These are phyloP conservation scores for Troglohyphantes excavatus DNA, from an alignment of 2,888 invertebrate species.

Conservation along the genomic window DNA sequence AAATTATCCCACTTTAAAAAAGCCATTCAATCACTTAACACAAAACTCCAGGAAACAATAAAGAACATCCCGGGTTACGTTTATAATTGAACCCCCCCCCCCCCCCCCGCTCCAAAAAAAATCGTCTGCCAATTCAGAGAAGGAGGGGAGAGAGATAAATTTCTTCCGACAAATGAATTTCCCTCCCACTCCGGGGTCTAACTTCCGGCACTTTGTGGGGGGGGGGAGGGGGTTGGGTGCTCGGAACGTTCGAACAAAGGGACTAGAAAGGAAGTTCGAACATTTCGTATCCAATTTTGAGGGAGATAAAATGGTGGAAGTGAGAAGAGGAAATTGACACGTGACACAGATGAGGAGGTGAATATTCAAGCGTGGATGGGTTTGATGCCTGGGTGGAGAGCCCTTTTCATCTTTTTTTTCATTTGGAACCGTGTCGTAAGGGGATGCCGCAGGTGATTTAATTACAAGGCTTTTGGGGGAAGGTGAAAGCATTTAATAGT, in stretches of 20 bases:
- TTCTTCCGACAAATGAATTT: conserved; percentile 29
- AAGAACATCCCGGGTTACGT: not conserved
- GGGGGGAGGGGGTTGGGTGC: not conserved
- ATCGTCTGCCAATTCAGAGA: not conserved
- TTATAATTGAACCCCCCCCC: not conserved
- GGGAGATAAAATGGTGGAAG: not conserved
- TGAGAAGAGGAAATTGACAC: conserved; percentile 25
- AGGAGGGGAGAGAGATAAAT: conserved; percentile 14
- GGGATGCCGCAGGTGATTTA: not conserved
- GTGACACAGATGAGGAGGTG: conserved; percentile 8
- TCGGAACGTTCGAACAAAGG: not conserved
- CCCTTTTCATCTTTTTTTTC: too few relatives aligned
- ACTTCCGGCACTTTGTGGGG: conserved; percentile 17
- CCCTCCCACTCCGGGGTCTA: not conserved
- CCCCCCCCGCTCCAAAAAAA: not conserved
- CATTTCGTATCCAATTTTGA: conserved; percentile 13
- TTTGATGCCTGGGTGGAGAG: not conserved
- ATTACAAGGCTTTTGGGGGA: not conserved
- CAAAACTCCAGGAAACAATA: not conserved
- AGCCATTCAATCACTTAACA: not conserved
- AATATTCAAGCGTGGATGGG: not conserved
- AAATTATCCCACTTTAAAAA: not conserved
- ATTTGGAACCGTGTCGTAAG: not conserved
- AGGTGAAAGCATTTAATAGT: too few relatives aligned
- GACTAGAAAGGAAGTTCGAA: not conserved